These are phyloP conservation scores for Sus cebifrons DNA, from an alignment of 2,797 vertebrate genomes.

Conservation along the genomic window DNA sequence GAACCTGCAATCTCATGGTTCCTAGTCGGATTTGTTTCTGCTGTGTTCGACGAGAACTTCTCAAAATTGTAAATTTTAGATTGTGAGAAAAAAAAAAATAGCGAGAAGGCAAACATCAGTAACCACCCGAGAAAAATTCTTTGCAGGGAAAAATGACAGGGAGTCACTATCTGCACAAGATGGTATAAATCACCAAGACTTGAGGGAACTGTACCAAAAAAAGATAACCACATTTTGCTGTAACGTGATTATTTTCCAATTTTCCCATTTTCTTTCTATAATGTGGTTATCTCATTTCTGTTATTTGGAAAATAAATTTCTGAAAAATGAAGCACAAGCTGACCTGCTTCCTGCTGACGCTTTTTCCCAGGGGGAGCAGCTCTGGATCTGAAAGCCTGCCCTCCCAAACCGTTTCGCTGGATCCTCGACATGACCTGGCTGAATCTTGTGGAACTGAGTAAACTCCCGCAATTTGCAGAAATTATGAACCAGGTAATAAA, in stretches of 20 bases:
- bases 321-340: background rate
- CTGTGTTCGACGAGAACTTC: too few species aligned
- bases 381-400: constrained; percentile 93
- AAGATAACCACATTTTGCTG: constrained; percentile 29
- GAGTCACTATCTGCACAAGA: background rate
- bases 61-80: constrained; percentile 25
- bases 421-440: constrained; percentile 94
- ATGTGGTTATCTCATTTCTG: constrained; percentile 31
- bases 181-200: constrained; percentile 25
- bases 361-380: constrained; percentile 92
- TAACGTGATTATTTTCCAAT: constrained; percentile 41
- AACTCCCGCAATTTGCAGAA: constrained; percentile 91
- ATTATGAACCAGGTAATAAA: constrained; percentile 92
- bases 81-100: background rate
- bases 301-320: constrained; percentile 52
- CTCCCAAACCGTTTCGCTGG: constrained; percentile 92
- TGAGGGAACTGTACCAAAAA: constrained; percentile 15
- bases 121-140: constrained; percentile 43
- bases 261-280: constrained; percentile 8
- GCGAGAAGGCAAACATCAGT: background rate
- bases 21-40: too few species aligned
- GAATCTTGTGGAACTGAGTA: constrained; percentile 93
- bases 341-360: background rate
- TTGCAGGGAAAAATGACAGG: constrained; percentile 1
- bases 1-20: too few species aligned